Evolutionary conservation across 2,888 invertebrate species (phyloP).

Genomic region (Acleris literana): DNA sequence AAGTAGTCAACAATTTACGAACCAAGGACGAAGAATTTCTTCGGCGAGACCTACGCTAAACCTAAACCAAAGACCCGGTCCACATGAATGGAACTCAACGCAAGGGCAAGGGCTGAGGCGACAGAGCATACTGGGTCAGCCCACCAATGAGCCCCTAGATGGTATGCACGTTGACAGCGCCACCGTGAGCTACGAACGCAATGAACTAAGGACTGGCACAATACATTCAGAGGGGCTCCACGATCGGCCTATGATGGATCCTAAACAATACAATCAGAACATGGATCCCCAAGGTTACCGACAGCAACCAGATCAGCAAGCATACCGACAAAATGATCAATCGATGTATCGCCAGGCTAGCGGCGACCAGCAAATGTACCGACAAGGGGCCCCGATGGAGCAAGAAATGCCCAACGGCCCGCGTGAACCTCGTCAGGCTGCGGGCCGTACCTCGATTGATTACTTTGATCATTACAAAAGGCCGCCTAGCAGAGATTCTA

Average conservation of each 20-base stretch:
- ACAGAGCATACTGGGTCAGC: slow-evolving; percentile 72
- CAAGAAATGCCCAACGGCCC: slow-evolving; percentile 66
- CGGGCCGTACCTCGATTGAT: slow-evolving; percentile 88
- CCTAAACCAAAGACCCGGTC: slow-evolving; percentile 63
- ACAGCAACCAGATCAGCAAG: slow-evolving; percentile 59
- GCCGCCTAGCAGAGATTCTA: slow-evolving; percentile 94
- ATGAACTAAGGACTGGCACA: slow-evolving; percentile 70
- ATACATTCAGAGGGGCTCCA: slow-evolving; percentile 68
- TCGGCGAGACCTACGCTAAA: slow-evolving; percentile 60
- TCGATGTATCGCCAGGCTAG: slow-evolving; percentile 78
- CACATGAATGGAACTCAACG: slow-evolving; percentile 66
- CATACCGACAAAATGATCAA: slow-evolving; percentile 67
- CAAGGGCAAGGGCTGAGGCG: slow-evolving; percentile 66
- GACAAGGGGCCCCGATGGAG: slow-evolving; percentile 73
- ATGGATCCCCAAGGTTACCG: slow-evolving; percentile 61
- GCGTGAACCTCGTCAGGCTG: slow-evolving; percentile 67
- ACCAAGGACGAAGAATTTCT: slow-evolving; percentile 68
- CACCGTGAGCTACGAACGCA: slow-evolving; percentile 59
- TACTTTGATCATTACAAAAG: slow-evolving; percentile 97
- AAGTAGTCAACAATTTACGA: slow-evolving; percentile 64
- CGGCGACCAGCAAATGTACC: slow-evolving; percentile 77
- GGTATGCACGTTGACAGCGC: slow-evolving; percentile 60
- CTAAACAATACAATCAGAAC: slow-evolving; percentile 33
- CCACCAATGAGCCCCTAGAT: slow-evolving; percentile 61
- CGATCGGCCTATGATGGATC: slow-evolving; percentile 53